Percentiles rank a stretch among this genome's conserved stretches.
These are phyloP conservation scores for Drosophila paranaensis DNA, from an alignment of 2,888 invertebrate genomes.

Conservation along the genomic window DNA sequence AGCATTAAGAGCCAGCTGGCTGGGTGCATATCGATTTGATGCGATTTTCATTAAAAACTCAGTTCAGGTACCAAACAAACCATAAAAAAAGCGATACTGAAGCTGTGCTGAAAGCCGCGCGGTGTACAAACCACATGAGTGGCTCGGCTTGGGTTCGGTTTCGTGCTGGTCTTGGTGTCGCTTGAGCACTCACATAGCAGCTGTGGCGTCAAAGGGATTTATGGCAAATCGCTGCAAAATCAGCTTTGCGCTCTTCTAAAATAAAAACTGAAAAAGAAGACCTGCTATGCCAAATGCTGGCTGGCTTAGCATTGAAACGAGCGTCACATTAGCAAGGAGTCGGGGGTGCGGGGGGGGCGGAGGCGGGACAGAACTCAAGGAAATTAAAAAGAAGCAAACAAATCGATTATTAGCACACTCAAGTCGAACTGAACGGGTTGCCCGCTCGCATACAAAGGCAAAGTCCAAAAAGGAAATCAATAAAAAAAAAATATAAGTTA, in stretches of 20 bases:
- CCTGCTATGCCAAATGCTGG: slow-evolving; percentile 39
- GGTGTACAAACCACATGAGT: slow-evolving; percentile 50
- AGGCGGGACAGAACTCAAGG: slow-evolving; percentile 33
- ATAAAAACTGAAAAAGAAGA: slow-evolving; percentile 22
- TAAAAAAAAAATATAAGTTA: not conserved
- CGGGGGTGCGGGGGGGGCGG: no score
- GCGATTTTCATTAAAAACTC: slow-evolving; percentile 75
- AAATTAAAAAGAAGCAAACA: slow-evolving; percentile 75
- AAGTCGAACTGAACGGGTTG: slow-evolving; percentile 34
- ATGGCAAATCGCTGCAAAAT: slow-evolving; percentile 63
- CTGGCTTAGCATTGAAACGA: slow-evolving; percentile 23
- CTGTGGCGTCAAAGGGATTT: slow-evolving; percentile 37
- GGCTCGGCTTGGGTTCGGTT: slow-evolving; percentile 11
- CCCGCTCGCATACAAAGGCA: slow-evolving; percentile 6
- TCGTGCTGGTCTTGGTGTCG: slow-evolving; percentile 12
- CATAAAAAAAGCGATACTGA: slow-evolving; percentile 28
- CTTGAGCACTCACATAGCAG: not conserved
- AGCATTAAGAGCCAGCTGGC: slow-evolving; percentile 26
- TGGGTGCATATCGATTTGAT: slow-evolving; percentile 76
- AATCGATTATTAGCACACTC: slow-evolving; percentile 74
- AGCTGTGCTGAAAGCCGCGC: slow-evolving; percentile 57
- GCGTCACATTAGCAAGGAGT: slow-evolving; percentile 29
- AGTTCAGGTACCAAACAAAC: slow-evolving; percentile 59
- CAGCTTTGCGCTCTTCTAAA: slow-evolving; percentile 54
- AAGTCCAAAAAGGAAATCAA: not conserved